Evolutionary conservation across 2,888 invertebrate species (phyloP).

Genomic region (Drosophila borborema): DNA sequence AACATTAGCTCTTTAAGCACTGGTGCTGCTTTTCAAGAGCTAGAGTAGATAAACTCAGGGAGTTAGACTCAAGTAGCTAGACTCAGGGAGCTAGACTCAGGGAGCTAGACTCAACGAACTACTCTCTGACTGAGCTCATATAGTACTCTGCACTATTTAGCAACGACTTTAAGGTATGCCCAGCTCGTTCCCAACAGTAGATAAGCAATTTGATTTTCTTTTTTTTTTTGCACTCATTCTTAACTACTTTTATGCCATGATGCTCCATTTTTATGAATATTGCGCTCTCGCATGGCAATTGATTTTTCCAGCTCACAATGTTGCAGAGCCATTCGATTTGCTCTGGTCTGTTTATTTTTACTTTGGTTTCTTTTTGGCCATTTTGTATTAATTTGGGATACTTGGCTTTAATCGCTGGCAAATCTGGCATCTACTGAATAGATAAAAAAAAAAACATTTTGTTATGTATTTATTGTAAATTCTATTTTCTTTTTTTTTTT

Average conservation of each 20-base stretch:
- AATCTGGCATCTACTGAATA: conserved; percentile 43
- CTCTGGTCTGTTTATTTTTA: conserved; percentile 39
- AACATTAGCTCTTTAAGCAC: too few species aligned
- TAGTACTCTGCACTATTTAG: background rate
- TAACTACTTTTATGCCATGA: conserved; percentile 2
- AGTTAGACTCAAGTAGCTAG: background rate
- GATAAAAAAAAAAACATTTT: conserved; percentile 2
- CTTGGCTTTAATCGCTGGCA: conserved; percentile 56
- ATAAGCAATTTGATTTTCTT: background rate
- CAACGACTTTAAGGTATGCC: background rate
- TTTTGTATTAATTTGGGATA: conserved; percentile 39
- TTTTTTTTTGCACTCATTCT: background rate
- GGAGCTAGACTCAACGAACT: too few species aligned
- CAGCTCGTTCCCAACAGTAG: background rate
- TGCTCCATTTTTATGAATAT: conserved; percentile 3
- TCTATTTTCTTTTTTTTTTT: conserved; percentile 8
- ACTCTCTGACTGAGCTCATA: too few species aligned
- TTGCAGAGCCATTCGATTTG: conserved; percentile 30
- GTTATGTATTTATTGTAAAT: conserved; percentile 29
- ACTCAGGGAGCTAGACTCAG: background rate
- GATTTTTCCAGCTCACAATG: conserved; percentile 28
- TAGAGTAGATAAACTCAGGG: background rate
- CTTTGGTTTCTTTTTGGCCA: conserved; percentile 1
- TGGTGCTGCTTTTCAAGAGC: too few species aligned
- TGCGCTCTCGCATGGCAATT: conserved; percentile 23